These are phyloP conservation scores for Palythoa heliodiscus DNA, from an alignment of 92 coral and sea anemone genomes.

Conservation along the genomic window DNA sequence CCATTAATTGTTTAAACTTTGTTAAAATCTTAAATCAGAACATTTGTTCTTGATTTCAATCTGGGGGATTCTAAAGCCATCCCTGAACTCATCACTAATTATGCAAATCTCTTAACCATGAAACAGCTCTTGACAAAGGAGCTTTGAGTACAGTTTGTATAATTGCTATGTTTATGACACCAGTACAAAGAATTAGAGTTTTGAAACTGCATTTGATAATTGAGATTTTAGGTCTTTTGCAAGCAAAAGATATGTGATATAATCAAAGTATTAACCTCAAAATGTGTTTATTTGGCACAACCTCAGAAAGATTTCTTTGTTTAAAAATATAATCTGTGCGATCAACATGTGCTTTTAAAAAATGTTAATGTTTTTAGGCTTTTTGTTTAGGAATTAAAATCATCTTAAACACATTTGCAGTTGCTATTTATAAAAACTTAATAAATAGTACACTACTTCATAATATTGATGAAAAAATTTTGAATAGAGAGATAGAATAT, in stretches of 20 bases:
- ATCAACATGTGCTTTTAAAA: constrained; percentile 31
- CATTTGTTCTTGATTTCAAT: constrained; percentile 11
- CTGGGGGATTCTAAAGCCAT: constrained; percentile 6
- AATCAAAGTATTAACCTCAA: constrained; percentile 24
- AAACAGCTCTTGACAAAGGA: constrained; percentile 37
- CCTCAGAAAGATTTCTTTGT: constrained; percentile 32
- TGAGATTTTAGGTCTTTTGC: not conserved
- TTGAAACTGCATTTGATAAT: constrained; percentile 13
- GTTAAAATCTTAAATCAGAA: not conserved
- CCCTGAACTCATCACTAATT: constrained; percentile 14
- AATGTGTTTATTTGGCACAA: constrained; percentile 39
- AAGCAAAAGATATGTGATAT: not conserved
- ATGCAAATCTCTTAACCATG: constrained; percentile 48
- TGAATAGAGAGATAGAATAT: constrained; percentile 14
- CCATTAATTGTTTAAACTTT: not conserved
- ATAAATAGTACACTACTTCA: not conserved
- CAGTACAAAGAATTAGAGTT: constrained; percentile 11
- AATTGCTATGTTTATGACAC: constrained; percentile 44
- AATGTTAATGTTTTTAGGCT: constrained; percentile 23
- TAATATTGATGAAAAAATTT: not conserved
- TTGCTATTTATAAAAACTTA: not conserved
- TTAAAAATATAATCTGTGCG: constrained; percentile 28
- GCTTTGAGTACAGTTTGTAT: constrained; percentile 45
- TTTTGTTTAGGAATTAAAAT: constrained; percentile 35
- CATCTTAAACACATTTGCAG: not conserved